A percentile compares a stretch with the other conserved stretches of the same genome.
These are phyloP conservation scores for Zaprionus ornatus DNA, from an alignment of 1,140 invertebrate species.

Conservation along the genomic window DNA sequence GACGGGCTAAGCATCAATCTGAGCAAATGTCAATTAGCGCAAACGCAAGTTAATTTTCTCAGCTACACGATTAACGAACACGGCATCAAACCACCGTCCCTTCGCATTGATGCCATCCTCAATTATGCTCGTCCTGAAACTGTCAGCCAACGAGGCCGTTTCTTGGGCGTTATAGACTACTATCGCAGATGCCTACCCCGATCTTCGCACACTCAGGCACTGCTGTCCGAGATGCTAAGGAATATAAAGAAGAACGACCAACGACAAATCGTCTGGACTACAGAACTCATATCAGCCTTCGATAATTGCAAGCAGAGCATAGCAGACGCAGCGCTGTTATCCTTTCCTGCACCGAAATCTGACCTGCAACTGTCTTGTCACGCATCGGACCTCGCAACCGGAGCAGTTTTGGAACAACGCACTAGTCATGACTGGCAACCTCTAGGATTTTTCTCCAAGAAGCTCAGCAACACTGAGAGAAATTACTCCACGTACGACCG, in stretches of 20 bases:
- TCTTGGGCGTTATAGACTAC: too few relatives aligned
- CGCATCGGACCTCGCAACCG: not conserved
- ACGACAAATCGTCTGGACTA: not conserved
- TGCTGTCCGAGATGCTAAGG: not conserved
- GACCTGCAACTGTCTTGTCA: constrained; percentile 2
- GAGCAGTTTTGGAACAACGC: not conserved
- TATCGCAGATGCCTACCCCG: not conserved
- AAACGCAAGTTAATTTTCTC: too few relatives aligned
- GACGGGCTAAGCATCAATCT: constrained; percentile 32
- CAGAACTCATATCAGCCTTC: not conserved
- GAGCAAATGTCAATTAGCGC: constrained; percentile 41
- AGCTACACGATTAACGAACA: too few relatives aligned
- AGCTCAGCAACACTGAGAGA: too few relatives aligned
- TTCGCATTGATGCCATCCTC: not conserved
- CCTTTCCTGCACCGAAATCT: not conserved
- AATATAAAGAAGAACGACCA: not conserved
- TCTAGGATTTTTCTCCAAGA: too few relatives aligned
- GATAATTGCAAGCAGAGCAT: not conserved
- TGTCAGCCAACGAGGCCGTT: too few relatives aligned
- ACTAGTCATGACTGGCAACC: not conserved
- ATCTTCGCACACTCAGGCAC: not conserved
- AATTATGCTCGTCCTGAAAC: too few relatives aligned
- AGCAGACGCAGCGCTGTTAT: not conserved
- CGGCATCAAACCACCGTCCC: not conserved
- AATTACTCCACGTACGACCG: too few relatives aligned